Evolutionary conservation across 2,888 invertebrate genomes (phyloP).

Genomic region (Tetropium fuscum): DNA sequence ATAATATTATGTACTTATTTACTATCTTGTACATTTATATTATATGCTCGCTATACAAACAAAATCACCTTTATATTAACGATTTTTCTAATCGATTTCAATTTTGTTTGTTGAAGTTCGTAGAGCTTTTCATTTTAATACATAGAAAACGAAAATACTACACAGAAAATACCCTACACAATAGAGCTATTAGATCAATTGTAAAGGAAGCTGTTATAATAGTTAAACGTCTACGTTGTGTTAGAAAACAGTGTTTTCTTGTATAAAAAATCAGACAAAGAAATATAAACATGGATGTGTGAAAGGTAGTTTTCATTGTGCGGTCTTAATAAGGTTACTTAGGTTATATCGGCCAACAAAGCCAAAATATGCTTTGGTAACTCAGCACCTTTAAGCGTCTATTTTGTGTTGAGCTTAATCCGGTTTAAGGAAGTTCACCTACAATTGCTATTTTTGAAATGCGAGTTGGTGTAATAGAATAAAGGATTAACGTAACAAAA

Average conservation of each 20-base stretch:
- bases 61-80: too few relatives aligned
- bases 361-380: constrained; percentile 32
- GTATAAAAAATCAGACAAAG: constrained; percentile 30
- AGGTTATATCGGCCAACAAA: constrained; percentile 45
- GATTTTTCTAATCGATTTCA: too few relatives aligned
- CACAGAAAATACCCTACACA: too few relatives aligned
- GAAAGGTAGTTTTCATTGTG: constrained; percentile 42
- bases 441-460: constrained; percentile 1
- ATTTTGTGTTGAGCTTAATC: constrained; percentile 22
- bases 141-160: too few relatives aligned
- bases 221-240: constrained; percentile 18
- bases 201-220: constrained; percentile 1
- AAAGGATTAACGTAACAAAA: too few relatives aligned
- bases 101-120: too few relatives aligned
- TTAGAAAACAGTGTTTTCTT: constrained; percentile 26
- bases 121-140: too few relatives aligned
- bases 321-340: constrained; percentile 47
- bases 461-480: too few relatives aligned
- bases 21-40: too few relatives aligned
- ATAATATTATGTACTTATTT: too few relatives aligned
- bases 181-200: constrained; percentile 6
- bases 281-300: constrained; percentile 45
- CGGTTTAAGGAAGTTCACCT: constrained; percentile 14
- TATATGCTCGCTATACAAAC: too few relatives aligned
- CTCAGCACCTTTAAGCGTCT: constrained; percentile 7